phyloP scores from a whole-genome alignment of 2,113 vertebrate genomes.

The Acrocephalus arundinaceus region DNA sequence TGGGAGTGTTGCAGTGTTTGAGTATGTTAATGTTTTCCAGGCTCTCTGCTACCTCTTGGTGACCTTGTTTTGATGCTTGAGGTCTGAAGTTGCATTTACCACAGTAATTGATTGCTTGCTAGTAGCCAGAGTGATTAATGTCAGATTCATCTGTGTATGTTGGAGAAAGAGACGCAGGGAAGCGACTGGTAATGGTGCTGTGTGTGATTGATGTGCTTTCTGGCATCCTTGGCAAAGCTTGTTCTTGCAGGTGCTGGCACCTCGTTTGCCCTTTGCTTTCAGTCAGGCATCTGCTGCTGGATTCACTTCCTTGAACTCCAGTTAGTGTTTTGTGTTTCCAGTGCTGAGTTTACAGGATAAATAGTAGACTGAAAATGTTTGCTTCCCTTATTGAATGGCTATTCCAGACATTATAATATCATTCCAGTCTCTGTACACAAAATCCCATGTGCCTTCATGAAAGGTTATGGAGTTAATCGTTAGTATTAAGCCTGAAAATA shows the following conservation, averaged over 20 bases:
- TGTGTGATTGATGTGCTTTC: not conserved
- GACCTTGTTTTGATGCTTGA: conserved; percentile 40
- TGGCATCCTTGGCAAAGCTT: not conserved
- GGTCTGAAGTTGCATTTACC: conserved; percentile 25
- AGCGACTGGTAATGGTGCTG: not conserved
- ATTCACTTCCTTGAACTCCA: not conserved
- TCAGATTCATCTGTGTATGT: not conserved
- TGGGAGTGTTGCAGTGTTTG: not conserved
- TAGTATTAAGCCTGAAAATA: not conserved
- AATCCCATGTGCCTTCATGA: not conserved
- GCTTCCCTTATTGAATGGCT: not conserved
- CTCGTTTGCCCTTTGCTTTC: not conserved
- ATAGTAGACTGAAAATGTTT: not conserved
- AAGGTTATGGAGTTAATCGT: not conserved
- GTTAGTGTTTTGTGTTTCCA: not conserved
- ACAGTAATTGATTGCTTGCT: conserved; percentile 26
- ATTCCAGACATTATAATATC: not conserved
- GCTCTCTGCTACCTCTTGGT: conserved; percentile 7
- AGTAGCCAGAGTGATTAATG: conserved; percentile 29
- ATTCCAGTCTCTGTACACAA: not conserved
- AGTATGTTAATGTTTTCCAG: conserved; percentile 32
- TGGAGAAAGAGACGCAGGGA: not conserved
- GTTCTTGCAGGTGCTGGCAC: not conserved
- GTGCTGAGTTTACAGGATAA: not conserved
- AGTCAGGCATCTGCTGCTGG: not conserved